These are phyloP conservation scores for Porites rus DNA, from an alignment of 92 coral and sea anemone genomes.

Conservation along the genomic window DNA sequence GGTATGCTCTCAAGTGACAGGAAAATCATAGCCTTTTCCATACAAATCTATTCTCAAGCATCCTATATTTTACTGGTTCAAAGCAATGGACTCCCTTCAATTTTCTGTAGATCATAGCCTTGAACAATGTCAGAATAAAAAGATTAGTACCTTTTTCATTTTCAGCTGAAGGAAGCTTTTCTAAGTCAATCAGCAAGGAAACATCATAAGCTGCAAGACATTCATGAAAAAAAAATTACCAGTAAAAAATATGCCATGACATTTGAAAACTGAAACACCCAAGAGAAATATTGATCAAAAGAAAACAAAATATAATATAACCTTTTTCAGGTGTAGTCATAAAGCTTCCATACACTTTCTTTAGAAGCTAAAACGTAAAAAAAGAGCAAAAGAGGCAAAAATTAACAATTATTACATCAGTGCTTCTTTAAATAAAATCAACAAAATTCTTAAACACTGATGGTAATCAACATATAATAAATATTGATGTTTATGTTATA, in stretches of 20 bases:
- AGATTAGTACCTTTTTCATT: constrained; percentile 68
- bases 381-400: neutral
- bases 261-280: neutral
- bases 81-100: too few species aligned
- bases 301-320: neutral
- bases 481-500: too few species aligned
- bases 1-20: too few species aligned
- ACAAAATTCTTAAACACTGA: too few species aligned
- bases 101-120: too few species aligned
- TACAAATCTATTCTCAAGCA: too few species aligned
- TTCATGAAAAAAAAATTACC: neutral
- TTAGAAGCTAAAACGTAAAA: constrained; percentile 56
- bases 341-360: constrained; percentile 79
- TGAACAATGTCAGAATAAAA: neutral
- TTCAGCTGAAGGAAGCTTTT: constrained; percentile 78
- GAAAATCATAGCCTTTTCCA: too few species aligned
- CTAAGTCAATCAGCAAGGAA: constrained; percentile 90
- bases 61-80: too few species aligned
- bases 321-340: constrained; percentile 82
- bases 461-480: too few species aligned
- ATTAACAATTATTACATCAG: too few species aligned
- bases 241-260: neutral
- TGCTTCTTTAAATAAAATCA: too few species aligned
- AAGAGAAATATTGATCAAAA: neutral
- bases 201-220: constrained; percentile 83